A percentile compares a stretch with the other conserved stretches of the same genome.
phyloP scores from a whole-genome alignment of 2,797 vertebrate species.

The Serranus cabrilla region DNA sequence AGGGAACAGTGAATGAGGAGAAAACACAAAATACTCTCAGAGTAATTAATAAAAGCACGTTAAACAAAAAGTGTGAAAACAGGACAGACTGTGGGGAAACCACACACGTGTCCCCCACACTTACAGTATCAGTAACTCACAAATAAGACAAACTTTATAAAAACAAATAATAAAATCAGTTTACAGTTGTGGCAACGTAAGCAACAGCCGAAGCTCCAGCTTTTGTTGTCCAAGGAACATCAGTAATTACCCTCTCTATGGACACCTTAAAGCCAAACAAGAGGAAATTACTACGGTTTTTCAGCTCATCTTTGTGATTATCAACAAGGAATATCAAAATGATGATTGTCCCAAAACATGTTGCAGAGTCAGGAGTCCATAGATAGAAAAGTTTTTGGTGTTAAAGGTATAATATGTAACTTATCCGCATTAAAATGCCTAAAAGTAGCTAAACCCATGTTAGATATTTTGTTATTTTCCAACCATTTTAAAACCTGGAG shows the following conservation, averaged over 20 bases:
- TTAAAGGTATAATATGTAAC: not conserved
- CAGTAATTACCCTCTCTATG: not conserved
- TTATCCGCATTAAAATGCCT: no score
- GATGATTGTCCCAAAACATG: conserved; percentile 70
- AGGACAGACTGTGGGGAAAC: conserved; percentile 14
- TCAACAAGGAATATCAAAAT: conserved; percentile 38
- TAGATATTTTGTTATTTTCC: no score
- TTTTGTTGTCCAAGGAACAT: conserved; percentile 10
- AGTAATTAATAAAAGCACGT: conserved; percentile 50
- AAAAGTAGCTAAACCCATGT: no score
- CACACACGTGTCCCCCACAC: conserved; percentile 9
- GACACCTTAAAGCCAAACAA: conserved; percentile 3
- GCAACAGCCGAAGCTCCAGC: conserved; percentile 11
- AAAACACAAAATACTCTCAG: conserved; percentile 49
- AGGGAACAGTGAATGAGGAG: conserved; percentile 32
- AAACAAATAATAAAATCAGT: not conserved
- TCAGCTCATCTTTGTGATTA: conserved; percentile 40
- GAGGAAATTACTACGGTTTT: not conserved
- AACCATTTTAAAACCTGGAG: no score
- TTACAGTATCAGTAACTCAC: conserved; percentile 10
- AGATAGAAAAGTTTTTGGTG: conserved; percentile 11
- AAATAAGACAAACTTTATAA: conserved; percentile 22
- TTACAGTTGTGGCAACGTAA: conserved; percentile 17
- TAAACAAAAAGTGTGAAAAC: conserved; percentile 42
- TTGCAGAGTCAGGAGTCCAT: conserved; percentile 10